These are phyloP conservation scores for Umimayanthus kanabou DNA, from an alignment of 92 coral and sea anemone species.

Conservation along the genomic window DNA sequence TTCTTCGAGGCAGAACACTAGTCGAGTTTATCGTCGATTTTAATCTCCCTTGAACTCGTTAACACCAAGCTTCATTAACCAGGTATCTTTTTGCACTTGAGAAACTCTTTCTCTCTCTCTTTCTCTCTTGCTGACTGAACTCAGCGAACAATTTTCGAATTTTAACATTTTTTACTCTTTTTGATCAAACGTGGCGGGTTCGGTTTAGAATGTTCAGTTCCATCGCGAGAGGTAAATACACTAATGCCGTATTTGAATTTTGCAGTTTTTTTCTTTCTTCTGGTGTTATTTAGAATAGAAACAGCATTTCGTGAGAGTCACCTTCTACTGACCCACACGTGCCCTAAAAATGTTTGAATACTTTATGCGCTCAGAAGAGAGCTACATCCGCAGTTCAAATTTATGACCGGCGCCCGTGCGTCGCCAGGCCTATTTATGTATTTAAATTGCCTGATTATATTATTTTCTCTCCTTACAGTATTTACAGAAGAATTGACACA, in stretches of 20 bases:
- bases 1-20: neutral
- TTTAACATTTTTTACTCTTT: neutral
- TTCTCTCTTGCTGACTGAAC: neutral
- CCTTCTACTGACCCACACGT: constrained; percentile 14
- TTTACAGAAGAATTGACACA: constrained; percentile 42
- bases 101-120: neutral
- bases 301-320: constrained; percentile 31
- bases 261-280: neutral
- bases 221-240: neutral
- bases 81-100: constrained; percentile 41
- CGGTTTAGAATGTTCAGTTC: neutral
- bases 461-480: constrained; percentile 37
- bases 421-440: constrained; percentile 40
- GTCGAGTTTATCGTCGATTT: constrained; percentile 15
- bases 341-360: constrained; percentile 35
- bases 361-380: constrained; percentile 25
- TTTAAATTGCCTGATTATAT: constrained; percentile 38
- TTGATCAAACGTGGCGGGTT: neutral
- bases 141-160: neutral
- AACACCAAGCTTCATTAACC: constrained; percentile 32
- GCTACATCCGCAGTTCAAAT: constrained; percentile 12
- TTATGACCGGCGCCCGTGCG: constrained; percentile 42
- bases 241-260: neutral
- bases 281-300: constrained; percentile 5
- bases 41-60: constrained; percentile 43